A percentile compares a stretch with the other conserved stretches of the same genome.
phyloP scores from a whole-genome alignment of 2,113 vertebrate species.

The Thermophis baileyi region DNA sequence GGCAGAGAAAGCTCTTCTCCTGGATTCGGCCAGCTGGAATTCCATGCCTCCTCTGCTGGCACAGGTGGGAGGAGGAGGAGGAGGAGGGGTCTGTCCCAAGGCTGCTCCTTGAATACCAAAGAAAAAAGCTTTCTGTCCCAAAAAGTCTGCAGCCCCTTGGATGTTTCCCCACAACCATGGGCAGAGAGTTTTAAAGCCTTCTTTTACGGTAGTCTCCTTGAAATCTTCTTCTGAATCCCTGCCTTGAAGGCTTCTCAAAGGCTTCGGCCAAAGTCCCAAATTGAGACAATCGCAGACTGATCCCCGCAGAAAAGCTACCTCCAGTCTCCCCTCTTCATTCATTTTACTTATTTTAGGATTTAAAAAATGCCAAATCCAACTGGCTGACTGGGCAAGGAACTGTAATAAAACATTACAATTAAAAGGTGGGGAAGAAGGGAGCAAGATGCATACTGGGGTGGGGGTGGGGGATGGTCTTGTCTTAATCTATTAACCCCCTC shows the following conservation, averaged over 20 bases:
- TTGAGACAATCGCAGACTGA: not conserved
- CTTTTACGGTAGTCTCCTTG: not conserved
- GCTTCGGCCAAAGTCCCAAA: not conserved
- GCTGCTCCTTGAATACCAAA: not conserved
- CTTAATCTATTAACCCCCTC: not conserved
- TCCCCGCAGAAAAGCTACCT: not conserved
- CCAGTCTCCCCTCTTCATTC: too few species aligned
- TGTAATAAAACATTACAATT: not conserved
- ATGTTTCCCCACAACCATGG: not conserved
- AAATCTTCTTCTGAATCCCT: not conserved
- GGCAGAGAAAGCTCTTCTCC: too few species aligned
- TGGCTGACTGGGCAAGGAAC: too few species aligned
- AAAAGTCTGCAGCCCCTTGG: not conserved
- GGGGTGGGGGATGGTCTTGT: not conserved
- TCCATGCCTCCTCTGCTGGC: too few species aligned
- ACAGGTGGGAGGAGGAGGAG: too few species aligned
- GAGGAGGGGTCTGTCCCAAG: too few species aligned
- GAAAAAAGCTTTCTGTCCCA: not conserved
- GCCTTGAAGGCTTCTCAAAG: not conserved
- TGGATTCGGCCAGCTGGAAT: too few species aligned
- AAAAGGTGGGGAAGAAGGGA: not conserved
- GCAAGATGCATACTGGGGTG: not conserved
- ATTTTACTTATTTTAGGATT: too few species aligned
- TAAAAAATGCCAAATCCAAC: too few species aligned
- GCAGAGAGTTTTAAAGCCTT: not conserved